Evolutionary conservation across 2,113 vertebrate species (phyloP), one percentile per base, ranked within the genome.

Genomic region (Cololabis saira): DNA sequence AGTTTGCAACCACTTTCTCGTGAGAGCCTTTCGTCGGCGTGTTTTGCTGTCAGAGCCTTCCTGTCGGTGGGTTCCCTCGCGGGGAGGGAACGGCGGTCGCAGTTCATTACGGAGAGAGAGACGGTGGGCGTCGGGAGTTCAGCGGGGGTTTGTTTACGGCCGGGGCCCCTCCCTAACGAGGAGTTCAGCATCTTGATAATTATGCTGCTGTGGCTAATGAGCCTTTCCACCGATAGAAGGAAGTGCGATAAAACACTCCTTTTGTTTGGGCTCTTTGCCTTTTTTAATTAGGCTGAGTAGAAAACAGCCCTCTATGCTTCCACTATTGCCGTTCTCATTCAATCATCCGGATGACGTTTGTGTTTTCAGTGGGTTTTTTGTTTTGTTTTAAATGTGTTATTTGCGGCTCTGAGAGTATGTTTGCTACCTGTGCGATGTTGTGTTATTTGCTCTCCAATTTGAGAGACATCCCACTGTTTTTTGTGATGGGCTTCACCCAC

Each of bases 171-270:
- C 85, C 89, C 86, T 92, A 93, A 93, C 84, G 89, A 91, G 90
- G 84, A 87, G 83, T 91, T 90, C 90, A 75, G 91, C 92, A 92
- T 93, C 90, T 92, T 90, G 90, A 90, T 94, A 93, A 93, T 94
- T 93, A 93, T 82, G 87, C 90, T 84, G 90, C 90, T 87, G 90
- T 78, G 82, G 90, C 90, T 93, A 93, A 93, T 90, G 92, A 92
- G 92, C 71, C 80, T 82, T 89, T 92, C 87, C 82, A 82, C 82
- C 86, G 88, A 89, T 92, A 89, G 87, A 79, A 58, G 72, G 81
- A 80, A 81, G 80, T 74, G 86, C 81, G 84, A 87, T 89, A 90
- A 91, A 90, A 79, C 72, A 63, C 81, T 90, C 76, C 88, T 84
- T 92, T 91, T 91, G 89, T 92, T 90, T 82, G 71, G 79, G 82